Percentiles rank a stretch among this genome's conserved stretches.
These are phyloP conservation scores for Cnemophilus loriae DNA, from an alignment of 2,113 vertebrate species.

Conservation along the genomic window DNA sequence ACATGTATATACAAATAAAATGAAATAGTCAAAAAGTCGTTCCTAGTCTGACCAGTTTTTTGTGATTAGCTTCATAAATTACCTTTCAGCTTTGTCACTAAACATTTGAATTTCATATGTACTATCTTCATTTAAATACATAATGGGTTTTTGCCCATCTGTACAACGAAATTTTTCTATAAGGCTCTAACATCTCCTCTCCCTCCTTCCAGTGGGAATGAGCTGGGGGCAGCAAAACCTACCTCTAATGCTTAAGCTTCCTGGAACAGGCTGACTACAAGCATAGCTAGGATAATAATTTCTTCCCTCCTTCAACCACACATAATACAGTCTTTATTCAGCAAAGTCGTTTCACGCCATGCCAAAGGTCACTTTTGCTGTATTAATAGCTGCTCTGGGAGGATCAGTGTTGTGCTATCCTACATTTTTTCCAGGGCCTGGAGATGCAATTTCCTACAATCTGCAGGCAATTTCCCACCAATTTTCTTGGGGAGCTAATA, in stretches of 20 bases:
- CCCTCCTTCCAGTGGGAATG: not conserved
- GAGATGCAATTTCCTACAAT: conserved; percentile 86
- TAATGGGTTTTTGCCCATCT: not conserved
- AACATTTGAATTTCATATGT: not conserved
- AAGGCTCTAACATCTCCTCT: not conserved
- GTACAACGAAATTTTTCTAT: not conserved
- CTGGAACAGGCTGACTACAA: conserved; percentile 40
- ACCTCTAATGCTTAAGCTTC: conserved; percentile 50
- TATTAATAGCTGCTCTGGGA: conserved; percentile 82
- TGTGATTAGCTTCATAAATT: not conserved
- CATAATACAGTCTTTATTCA: conserved; percentile 77
- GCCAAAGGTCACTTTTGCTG: conserved; percentile 78
- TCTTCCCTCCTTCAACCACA: conserved; percentile 67
- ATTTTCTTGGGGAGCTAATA: conserved; percentile 84
- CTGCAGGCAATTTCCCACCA: conserved; percentile 85
- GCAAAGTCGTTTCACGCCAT: conserved; percentile 73
- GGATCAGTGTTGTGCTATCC: conserved; percentile 79
- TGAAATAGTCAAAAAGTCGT: not conserved
- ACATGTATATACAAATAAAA: not conserved
- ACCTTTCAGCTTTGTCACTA: not conserved
- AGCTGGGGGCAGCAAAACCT: not conserved
- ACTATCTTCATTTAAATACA: not conserved
- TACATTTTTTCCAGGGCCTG: conserved; percentile 78
- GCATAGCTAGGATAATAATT: conserved; percentile 62
- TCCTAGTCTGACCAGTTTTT: not conserved